These are phyloP conservation scores for Syncerus caffer DNA, from an alignment of 2,797 vertebrate species.

Conservation along the genomic window DNA sequence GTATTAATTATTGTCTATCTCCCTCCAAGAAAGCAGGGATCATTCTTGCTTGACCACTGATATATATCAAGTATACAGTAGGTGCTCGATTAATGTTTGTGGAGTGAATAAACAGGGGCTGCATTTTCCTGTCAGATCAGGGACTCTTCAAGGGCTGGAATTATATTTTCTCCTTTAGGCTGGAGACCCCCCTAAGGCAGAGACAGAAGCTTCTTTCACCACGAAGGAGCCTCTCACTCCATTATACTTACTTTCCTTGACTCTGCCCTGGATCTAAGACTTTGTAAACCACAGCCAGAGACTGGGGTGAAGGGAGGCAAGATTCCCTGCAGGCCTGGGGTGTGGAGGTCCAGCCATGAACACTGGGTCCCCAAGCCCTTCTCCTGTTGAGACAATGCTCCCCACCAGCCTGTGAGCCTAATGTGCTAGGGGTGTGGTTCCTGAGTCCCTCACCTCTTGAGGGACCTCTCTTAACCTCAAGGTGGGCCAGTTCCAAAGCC, in stretches of 20 bases:
- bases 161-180: background rate
- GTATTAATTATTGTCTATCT: background rate
- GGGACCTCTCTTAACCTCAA: background rate
- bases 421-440: background rate
- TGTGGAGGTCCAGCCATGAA: background rate
- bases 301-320: background rate
- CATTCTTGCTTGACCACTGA: background rate
- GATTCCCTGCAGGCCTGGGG: background rate
- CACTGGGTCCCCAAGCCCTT: background rate
- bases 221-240: background rate
- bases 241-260: background rate
- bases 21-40: background rate
- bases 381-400: background rate
- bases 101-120: background rate
- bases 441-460: background rate
- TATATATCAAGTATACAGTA: background rate
- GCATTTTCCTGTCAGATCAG: background rate
- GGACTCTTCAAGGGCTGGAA: background rate
- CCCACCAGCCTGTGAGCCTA: background rate
- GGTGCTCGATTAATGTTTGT: background rate
- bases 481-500: background rate
- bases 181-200: background rate
- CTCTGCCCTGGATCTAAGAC: background rate
- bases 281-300: background rate
- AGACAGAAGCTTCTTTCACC: background rate